Base-by-base conservation (phyloP, 2,113 vertebrate species). In the Coptodon rendalli region DNA sequence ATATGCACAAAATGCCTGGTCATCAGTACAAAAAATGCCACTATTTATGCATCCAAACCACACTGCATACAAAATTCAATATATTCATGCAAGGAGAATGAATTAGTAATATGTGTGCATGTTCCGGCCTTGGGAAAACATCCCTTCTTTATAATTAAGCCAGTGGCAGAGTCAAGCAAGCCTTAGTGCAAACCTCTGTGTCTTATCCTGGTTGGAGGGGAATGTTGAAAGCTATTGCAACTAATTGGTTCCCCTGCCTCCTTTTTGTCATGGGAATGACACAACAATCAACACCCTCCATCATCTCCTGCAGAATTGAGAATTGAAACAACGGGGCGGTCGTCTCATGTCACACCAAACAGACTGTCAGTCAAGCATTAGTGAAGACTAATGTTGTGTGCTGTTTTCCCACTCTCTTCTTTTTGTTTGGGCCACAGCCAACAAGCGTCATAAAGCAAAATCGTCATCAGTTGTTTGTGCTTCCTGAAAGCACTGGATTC, bases 211-310 rank as follows among this genome's bases (percentile, higher is more conserved):
- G 80, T 93, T 92, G 50, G 86, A 86, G 79, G 79, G 83, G 89
- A 92, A 92, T 87, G 93, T 91, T 93, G 89, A 94, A 93, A 90
- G 87, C 89, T 79, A 38, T 63, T 43, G 50, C 79, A 92, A 82
- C 92, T 94, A 95, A 95, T 95, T 95, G 94, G 94, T 94, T 95
- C 95, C 95, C 94, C 50, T 90, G 94, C 92, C 92, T 93, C 94
- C 92, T 89, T 91, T 94, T 94, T 95, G 94, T 94, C 93, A 91
- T 80, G 89, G 80, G 92, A 89, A 59, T 29, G 63, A 90, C 84
- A 76, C 78, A 76, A 90, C 92, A 78, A 92, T 92, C 86, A 85
- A 61, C 88, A 13, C 6, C 82, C 80, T 92, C 86, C 89, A 86
- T 92, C 90, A 87, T 50, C 53, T 86, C 57, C 34, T 66, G 24